Base-by-base conservation (phyloP, 2,797 vertebrate species). In the Gorsachius magnificus region DNA sequence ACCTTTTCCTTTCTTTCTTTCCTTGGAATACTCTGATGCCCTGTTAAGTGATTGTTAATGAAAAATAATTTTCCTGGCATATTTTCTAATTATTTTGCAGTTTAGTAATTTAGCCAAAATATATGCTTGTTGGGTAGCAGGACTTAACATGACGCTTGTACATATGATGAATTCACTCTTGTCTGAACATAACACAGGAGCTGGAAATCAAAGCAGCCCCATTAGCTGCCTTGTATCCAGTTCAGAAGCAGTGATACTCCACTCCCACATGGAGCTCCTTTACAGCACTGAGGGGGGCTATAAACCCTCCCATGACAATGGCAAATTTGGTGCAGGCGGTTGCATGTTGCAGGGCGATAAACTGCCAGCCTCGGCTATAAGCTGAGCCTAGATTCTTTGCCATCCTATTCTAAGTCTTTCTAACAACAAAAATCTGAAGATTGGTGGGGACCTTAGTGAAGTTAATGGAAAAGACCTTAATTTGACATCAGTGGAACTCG, bases 191-290 rank as follows among this genome's bases (percentile, higher is more conserved):
- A 63, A 48, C 13, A 38, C 21, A 21, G 53, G 54, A 83, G 41
- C 8, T 18, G 13, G 26, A 83, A 87, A 35, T 60, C 46, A 64
- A 76, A 84, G 60, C 58, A 77, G 41, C 24, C 18, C 31, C 41
- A 3, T 68, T 74, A 76, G 13, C 28, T 83, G 24, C 38, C 19
- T 63, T 3, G 0, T 71, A 19, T 11, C 65, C 56, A 36, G 38
- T 48, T 51, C 28, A 29, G 71, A 74, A 48, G 14, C 64, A 22
- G 46, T 8, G 61, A 19, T 20, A 1, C 19, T 60, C 21, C n/a
- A 7, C 41, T 83, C 16, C n/a, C 36, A 1, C 1, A 0, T 1
- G 11, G 24, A 58, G 28, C 58, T 81, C 76, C 65, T 38, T 69
- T 12, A 6, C 6, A 14, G 35, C 45, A 5, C 45, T 22, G 45